Evolutionary conservation across 2,113 vertebrate species (phyloP), one percentile per base, ranked within the genome.

Genomic region (Phycodurus eques): DNA sequence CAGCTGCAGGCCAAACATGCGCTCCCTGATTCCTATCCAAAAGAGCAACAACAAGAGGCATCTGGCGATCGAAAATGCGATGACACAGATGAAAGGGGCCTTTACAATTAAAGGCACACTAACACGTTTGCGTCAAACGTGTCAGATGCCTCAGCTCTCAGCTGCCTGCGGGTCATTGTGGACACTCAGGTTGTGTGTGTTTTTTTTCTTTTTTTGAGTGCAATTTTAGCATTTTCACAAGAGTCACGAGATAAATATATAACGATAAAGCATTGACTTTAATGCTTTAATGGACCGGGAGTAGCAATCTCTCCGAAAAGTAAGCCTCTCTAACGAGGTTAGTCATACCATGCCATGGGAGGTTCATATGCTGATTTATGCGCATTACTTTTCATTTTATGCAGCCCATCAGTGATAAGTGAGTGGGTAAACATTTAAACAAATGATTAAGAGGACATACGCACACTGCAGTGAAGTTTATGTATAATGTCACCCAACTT

Each of bases 1-100:
- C 65, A n/a, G 80, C 89, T 86, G 82, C 88, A 76, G 85, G 90
- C 88, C 85, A 90, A 90, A 86, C 85, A 89, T 88, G 87, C 86
- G 86, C 77, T 89, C 75, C 75, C 27, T 12, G 79, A 85, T 85
- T 83, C 81, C 80, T 83, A 88, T 86, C 85, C 71, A 54, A 84
- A 82, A 78, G 69, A 17, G 71, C 69, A 85, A 78, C 73, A 81
- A 78, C 67, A 85, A 82, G 65, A 78, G 72, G 70, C 75, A 82
- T 83, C 67, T 81, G 78, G 78, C 5, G 2, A 79, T 83, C 67
- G 61, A 60, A 76, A 70, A 79, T 75, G 73, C 73, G 60, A 78
- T 68, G 75, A 68, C 76, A 77, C 74, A 80, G 74, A 83, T 75
- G 80, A 80, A 56, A 60, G 64, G 65, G 14, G 60, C 70, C 81